Conservation (phyloP, 2,113 vertebrate genomes). For the Electrona antarctica region DNA sequence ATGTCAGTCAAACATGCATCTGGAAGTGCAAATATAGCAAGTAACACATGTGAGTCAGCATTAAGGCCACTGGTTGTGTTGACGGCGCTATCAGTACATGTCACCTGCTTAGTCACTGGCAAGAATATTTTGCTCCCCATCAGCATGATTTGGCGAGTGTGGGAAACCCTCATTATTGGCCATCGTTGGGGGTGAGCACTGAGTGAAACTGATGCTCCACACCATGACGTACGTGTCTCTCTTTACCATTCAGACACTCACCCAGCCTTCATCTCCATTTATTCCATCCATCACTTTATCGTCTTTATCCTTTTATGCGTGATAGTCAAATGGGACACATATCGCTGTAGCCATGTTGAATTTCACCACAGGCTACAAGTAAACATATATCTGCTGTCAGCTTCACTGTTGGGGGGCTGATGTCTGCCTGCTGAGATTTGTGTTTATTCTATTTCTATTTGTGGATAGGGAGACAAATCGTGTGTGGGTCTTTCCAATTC, state of each 20-base stretch:
- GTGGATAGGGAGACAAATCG: constrained; percentile 18
- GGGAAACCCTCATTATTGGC: constrained; percentile 66
- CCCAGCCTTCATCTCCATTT: constrained; percentile 41
- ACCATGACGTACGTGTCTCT: constrained; percentile 27
- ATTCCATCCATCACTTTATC: constrained; percentile 45
- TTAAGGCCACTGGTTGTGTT: constrained; percentile 39
- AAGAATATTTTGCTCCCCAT: constrained; percentile 53
- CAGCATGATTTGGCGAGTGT: constrained; percentile 62
- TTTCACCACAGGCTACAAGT: constrained; percentile 45
- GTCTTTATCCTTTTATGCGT: constrained; percentile 49
- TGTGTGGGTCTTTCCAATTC: not conserved
- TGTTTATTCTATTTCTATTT: constrained; percentile 17
- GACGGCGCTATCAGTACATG: constrained; percentile 61
- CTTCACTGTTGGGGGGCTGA: constrained; percentile 10
- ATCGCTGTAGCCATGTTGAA: constrained; percentile 20
- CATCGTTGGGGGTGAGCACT: constrained; percentile 53
- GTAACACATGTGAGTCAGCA: constrained; percentile 41
- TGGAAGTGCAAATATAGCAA: constrained; percentile 47
- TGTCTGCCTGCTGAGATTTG: constrained; percentile 19
- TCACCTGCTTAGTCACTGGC: constrained; percentile 68
- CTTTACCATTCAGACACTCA: constrained; percentile 45
- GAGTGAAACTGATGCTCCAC: constrained; percentile 63
- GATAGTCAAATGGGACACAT: constrained; percentile 42
- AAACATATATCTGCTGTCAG: constrained; percentile 29
- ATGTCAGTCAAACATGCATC: constrained; percentile 47